Conservation (phyloP, 2,797 vertebrate species). For the Triplophysa bombifrons region DNA sequence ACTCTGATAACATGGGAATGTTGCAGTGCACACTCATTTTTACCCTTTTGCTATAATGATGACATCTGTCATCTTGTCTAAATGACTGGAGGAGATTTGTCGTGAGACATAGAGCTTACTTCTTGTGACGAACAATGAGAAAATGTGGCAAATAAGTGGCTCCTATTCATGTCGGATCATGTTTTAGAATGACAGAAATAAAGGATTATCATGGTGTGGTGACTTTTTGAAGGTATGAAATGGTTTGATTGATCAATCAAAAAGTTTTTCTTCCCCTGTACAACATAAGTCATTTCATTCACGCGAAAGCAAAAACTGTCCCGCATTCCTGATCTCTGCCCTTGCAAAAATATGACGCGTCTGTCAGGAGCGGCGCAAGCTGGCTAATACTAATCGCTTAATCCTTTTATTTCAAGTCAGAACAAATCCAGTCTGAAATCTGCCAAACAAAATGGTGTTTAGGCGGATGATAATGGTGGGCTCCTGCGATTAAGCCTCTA, state of each 20-base stretch:
- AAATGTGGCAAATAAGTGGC: neutral
- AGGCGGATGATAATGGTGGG: constrained; percentile 67
- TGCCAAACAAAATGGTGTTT: constrained; percentile 73
- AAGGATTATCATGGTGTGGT: neutral
- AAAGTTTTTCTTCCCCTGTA: neutral
- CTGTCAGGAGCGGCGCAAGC: constrained; percentile 69
- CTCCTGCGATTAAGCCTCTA: constrained; percentile 64
- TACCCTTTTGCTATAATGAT: constrained; percentile 74
- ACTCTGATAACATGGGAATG: constrained; percentile 71
- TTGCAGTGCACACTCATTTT: constrained; percentile 67
- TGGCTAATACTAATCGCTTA: constrained; percentile 75
- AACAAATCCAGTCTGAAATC: constrained; percentile 70
- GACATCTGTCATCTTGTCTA: constrained; percentile 66
- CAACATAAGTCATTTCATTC: constrained; percentile 64
- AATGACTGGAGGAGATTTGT: constrained; percentile 77
- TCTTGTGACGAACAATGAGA: constrained; percentile 53
- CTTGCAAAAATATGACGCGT: constrained; percentile 68
- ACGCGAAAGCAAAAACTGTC: constrained; percentile 54
- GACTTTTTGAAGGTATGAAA: neutral
- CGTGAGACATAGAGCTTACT: constrained; percentile 68
- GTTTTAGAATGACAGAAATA: neutral
- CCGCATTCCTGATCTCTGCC: neutral
- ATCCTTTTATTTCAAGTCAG: constrained; percentile 77
- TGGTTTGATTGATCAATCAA: neutral
- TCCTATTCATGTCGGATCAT: neutral